Evolutionary conservation across 2,113 vertebrate species (phyloP), one percentile per base, ranked within the genome.

Genomic region (Pogona vitticeps): DNA sequence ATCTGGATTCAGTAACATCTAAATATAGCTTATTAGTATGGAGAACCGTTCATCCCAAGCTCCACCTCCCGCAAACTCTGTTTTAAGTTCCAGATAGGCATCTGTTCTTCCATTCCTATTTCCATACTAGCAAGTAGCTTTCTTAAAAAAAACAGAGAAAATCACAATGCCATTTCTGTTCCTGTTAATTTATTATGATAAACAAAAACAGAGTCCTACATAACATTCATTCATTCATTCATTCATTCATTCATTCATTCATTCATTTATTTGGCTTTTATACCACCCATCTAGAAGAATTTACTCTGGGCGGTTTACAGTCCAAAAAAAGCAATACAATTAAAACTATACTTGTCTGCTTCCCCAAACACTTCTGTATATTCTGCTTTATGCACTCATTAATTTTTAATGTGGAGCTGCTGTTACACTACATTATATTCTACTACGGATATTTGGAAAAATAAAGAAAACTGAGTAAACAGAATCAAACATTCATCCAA

Each of bases 201-300:
- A 68, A 90, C 63, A 40, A 88, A 93, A 92, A 91, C 18, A 18
- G 31, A n/a, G 23, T 58, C 26, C 87, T 63, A 58, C n/a, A n/a
- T 3, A 82, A n/a, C n/a, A n/a, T n/a, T n/a, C n/a, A n/a, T n/a
- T n/a, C n/a, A n/a, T n/a, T n/a, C n/a, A n/a, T n/a, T n/a, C n/a
- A n/a, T n/a, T n/a, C n/a, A n/a, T n/a, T n/a, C n/a, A n/a, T n/a
- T n/a, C n/a, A n/a, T n/a, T n/a, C n/a, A n/a, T n/a, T n/a, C n/a
- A n/a, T n/a, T n/a, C n/a, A n/a, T n/a, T n/a, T n/a, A n/a, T n/a
- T n/a, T n/a, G n/a, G n/a, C n/a, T n/a, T n/a, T n/a, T n/a, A n/a
- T n/a, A n/a, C n/a, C n/a, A n/a, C n/a, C n/a, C n/a, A n/a, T n/a
- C n/a, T n/a, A n/a, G n/a, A n/a, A n/a, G n/a, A n/a, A n/a, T n/a